Conservation (phyloP, 1,140 invertebrate genomes). For the Hylyphantes graminicola region DNA sequence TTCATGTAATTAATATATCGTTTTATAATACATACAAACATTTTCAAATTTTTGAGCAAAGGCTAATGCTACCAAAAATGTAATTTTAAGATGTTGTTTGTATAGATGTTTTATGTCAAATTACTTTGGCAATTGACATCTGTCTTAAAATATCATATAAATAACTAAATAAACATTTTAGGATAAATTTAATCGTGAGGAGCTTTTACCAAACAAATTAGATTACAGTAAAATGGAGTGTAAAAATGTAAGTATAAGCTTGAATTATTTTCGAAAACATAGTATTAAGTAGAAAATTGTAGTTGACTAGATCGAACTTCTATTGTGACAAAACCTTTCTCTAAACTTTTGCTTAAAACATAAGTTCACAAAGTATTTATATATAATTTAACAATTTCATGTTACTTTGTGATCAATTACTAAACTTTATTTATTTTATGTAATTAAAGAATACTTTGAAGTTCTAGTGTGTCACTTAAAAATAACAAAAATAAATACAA, state of each 20-base stretch:
- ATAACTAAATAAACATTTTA: neutral
- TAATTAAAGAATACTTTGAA: too few relatives aligned
- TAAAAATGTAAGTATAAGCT: conserved; percentile 34
- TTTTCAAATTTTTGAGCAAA: too few relatives aligned
- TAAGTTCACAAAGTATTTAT: neutral
- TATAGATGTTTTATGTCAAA: too few relatives aligned
- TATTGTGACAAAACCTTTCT: too few relatives aligned
- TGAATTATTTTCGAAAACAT: neutral
- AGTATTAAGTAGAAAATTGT: neutral
- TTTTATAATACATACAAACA: too few relatives aligned
- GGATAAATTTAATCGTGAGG: conserved; percentile 47
- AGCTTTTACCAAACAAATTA: conserved; percentile 46
- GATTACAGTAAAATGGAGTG: conserved; percentile 33
- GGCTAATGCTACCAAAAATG: too few relatives aligned
- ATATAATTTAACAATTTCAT: neutral
- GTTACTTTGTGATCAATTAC: neutral
- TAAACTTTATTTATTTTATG: neutral
- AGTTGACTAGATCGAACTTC: neutral
- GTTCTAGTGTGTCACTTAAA: too few relatives aligned
- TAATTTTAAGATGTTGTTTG: too few relatives aligned
- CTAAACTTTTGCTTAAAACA: too few relatives aligned
- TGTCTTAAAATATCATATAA: neutral
- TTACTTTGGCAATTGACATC: too few relatives aligned
- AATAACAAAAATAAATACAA: too few relatives aligned
- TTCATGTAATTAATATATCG: too few relatives aligned